Base-by-base conservation (phyloP, 2,888 invertebrate species). In the Frankliniella intonsa region DNA sequence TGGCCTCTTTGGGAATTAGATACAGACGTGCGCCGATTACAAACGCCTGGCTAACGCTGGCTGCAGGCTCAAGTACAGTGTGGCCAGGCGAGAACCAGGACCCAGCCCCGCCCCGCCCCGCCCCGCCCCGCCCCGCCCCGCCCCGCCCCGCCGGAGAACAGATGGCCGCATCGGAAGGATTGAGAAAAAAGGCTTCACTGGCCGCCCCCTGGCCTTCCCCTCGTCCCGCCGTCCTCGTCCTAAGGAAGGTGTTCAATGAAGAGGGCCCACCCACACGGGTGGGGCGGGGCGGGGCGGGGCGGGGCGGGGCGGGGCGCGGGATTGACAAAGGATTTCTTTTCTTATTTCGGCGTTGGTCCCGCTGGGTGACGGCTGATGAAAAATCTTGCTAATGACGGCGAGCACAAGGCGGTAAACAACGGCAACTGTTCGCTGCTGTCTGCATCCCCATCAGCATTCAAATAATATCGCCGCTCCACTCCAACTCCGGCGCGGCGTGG, bases 1-100 rank as follows among this genome's bases (percentile, higher is more conserved):
- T 62, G 62, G 62, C 62, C 62, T 62, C 62, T 62, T 62, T 62
- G 62, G 62, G 62, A 62, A 62, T 62, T 62, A 62, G 62, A n/a
- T 62, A 14, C 62, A 62, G 62, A 14, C 62, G 62, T 62, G 62
- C 62, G 62, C 62, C 62, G 62, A 62, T 62, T 62, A n/a, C 38
- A 38, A 38, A 38, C 38, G 38, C 38, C 38, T 38, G 38, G 38
- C 38, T 38, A 38, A 38, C 38, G 38, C 38, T 38, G 38, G 38
- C 38, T 38, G 38, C 38, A 38, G 38, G 38, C 38, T 38, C 38
- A 38, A 38, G 38, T 38, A 2, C 38, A 38, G 38, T 38, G 38
- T 38, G 38, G 38, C 38, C 38, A 38, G 38, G 38, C 38, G 38
- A 38, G 38, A 38, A 38, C 62, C 62, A 62, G n/a, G 62, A 62